Percentiles rank a stretch among this genome's conserved stretches.
These are phyloP conservation scores for Pardosa pseudoannulata DNA, from an alignment of 2,888 invertebrate species.

Conservation along the genomic window DNA sequence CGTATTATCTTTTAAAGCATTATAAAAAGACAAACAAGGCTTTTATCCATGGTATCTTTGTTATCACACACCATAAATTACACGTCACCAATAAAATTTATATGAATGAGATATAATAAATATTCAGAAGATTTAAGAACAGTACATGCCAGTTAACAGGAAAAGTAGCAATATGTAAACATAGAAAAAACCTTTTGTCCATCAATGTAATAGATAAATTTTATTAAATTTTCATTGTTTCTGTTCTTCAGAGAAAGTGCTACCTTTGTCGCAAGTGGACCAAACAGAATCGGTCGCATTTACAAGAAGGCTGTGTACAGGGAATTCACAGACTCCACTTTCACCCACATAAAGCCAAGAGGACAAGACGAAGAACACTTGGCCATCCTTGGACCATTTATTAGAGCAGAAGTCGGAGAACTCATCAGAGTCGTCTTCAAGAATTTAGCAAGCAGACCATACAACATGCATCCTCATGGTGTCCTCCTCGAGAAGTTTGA, in stretches of 20 bases:
- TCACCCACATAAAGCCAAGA: slow-evolving; percentile 63
- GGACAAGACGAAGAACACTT: slow-evolving; percentile 52
- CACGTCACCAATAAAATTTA: too few species aligned
- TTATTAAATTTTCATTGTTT: too few species aligned
- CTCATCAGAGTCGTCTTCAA: slow-evolving; percentile 72
- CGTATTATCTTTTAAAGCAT: too few species aligned
- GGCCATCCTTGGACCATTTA: slow-evolving; percentile 75
- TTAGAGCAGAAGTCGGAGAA: slow-evolving; percentile 76
- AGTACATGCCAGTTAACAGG: too few species aligned
- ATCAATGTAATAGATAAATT: too few species aligned
- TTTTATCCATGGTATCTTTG: too few species aligned
- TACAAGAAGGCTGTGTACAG: slow-evolving; percentile 74
- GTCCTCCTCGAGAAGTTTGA: slow-evolving; percentile 59
- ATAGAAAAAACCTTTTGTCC: too few species aligned
- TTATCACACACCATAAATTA: too few species aligned
- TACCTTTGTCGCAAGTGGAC: slow-evolving; percentile 48
- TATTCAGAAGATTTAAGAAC: too few species aligned
- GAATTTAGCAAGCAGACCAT: slow-evolving; percentile 73
- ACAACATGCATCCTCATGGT: slow-evolving; percentile 73
- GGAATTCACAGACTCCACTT: slow-evolving; percentile 72
- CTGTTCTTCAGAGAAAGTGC: slow-evolving; percentile 55
- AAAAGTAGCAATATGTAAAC: too few species aligned
- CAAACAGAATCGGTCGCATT: slow-evolving; percentile 68
- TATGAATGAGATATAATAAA: too few species aligned
- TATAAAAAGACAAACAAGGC: too few species aligned